phyloP scores from a whole-genome alignment of 2,888 invertebrate species.

The Conops quadrifasciatus region DNA sequence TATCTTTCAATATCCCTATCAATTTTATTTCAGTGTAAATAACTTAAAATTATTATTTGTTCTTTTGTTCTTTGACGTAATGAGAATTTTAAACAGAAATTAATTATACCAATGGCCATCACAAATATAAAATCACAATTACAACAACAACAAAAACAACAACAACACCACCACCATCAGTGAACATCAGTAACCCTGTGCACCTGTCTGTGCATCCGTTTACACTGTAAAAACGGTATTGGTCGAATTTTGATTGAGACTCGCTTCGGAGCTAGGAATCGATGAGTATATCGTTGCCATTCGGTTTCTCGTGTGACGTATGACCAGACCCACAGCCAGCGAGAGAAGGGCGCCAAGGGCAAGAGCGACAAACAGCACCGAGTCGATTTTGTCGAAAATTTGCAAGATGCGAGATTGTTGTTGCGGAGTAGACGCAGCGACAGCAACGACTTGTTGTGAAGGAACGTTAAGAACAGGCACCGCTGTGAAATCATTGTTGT shows the following conservation, averaged over 20 bases:
- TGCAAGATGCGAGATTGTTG: slow-evolving; percentile 34
- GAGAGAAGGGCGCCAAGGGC: slow-evolving; percentile 40
- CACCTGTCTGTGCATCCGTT: slow-evolving; percentile 47
- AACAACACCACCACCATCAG: neutral
- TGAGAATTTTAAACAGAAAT: neutral
- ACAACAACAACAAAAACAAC: neutral
- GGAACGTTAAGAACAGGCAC: neutral
- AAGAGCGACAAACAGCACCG: slow-evolving; percentile 41
- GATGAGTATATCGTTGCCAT: slow-evolving; percentile 47
- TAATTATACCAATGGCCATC: neutral
- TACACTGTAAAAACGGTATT: slow-evolving; percentile 44
- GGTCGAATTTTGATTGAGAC: slow-evolving; percentile 50
- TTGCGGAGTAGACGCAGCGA: slow-evolving; percentile 10
- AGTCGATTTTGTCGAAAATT: slow-evolving; percentile 42
- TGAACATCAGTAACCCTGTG: neutral
- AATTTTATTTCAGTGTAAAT: too few species aligned
- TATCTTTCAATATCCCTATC: too few species aligned
- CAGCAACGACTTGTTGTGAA: neutral
- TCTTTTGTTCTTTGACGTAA: neutral
- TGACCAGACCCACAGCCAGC: slow-evolving; percentile 42
- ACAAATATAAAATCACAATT: neutral
- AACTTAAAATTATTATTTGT: too few species aligned
- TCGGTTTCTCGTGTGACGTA: slow-evolving; percentile 43
- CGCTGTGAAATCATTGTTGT: neutral
- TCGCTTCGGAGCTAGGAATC: slow-evolving; percentile 57